phyloP scores from a whole-genome alignment of 2,888 invertebrate genomes.

The Diloba caeruleocephala region DNA sequence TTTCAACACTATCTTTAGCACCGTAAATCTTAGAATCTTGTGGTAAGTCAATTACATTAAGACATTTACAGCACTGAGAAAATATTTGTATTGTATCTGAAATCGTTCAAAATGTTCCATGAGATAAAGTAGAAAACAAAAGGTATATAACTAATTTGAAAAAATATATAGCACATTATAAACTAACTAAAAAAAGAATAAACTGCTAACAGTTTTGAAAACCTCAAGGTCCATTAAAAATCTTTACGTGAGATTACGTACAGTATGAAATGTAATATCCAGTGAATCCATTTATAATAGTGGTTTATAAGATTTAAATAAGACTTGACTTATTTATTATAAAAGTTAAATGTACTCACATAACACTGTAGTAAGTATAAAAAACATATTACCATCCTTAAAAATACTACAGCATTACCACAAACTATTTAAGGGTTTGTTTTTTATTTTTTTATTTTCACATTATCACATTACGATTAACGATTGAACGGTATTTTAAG shows the following conservation, averaged over 20 bases:
- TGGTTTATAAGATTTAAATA: not conserved
- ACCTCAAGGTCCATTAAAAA: too few species aligned
- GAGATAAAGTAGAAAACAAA: too few species aligned
- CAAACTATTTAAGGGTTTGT: slow-evolving; percentile 20
- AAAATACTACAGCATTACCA: slow-evolving; percentile 17
- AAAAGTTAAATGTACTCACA: slow-evolving; percentile 62
- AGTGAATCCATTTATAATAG: not conserved
- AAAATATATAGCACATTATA: too few species aligned
- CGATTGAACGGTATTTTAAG: not conserved
- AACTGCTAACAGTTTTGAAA: too few species aligned
- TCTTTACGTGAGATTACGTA: too few species aligned
- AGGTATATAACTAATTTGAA: too few species aligned
- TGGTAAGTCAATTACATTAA: slow-evolving; percentile 59
- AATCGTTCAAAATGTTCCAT: slow-evolving; percentile 21
- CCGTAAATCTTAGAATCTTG: slow-evolving; percentile 8
- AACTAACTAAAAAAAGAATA: too few species aligned
- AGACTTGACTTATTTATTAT: too few species aligned
- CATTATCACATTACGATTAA: not conserved
- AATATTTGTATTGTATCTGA: slow-evolving; percentile 51
- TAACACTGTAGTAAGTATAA: slow-evolving; percentile 43
- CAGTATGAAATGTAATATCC: too few species aligned
- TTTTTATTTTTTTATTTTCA: too few species aligned
- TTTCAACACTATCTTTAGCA: slow-evolving; percentile 1
- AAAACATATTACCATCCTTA: slow-evolving; percentile 62
- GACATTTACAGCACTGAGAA: slow-evolving; percentile 46